These are phyloP conservation scores for Neocrepidodera transversa DNA, from an alignment of 2,888 invertebrate species.

Conservation along the genomic window DNA sequence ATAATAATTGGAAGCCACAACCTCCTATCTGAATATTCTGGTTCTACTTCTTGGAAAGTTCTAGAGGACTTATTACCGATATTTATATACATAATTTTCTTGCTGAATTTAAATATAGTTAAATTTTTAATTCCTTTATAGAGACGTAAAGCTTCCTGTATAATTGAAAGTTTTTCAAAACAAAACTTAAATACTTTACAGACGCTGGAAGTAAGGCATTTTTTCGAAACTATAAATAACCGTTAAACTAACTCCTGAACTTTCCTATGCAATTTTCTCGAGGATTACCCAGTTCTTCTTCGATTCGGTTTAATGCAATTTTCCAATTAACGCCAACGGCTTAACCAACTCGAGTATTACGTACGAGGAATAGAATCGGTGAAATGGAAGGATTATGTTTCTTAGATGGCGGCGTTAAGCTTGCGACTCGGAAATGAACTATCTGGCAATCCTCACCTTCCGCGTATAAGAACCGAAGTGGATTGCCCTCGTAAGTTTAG, in stretches of 20 bases:
- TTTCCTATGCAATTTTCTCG: slow-evolving; percentile 13
- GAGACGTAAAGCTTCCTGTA: too few species aligned
- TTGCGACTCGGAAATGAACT: slow-evolving; percentile 28
- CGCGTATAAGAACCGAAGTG: slow-evolving; percentile 9
- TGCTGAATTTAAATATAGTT: too few species aligned
- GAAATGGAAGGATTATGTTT: slow-evolving; percentile 28
- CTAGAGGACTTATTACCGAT: too few species aligned
- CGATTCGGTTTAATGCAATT: slow-evolving; percentile 35
- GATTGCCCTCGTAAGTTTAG: slow-evolving; percentile 20
- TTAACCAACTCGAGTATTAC: slow-evolving; percentile 25
- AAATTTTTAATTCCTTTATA: too few species aligned
- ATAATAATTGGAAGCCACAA: too few species aligned
- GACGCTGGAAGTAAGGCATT: not conserved
- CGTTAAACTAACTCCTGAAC: slow-evolving; percentile 12
- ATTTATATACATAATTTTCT: too few species aligned
- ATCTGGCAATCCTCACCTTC: slow-evolving; percentile 28
- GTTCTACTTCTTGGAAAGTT: too few species aligned
- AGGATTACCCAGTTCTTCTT: slow-evolving; percentile 20
- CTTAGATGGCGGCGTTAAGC: slow-evolving; percentile 26
- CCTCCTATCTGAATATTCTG: too few species aligned
- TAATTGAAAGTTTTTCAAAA: too few species aligned
- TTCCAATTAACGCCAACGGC: slow-evolving; percentile 37
- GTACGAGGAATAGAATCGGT: slow-evolving; percentile 23
- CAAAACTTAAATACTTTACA: too few species aligned
- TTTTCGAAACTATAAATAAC: not conserved